phyloP scores from a whole-genome alignment of 1,140 invertebrate species.

The Plectrocnemia conspersa region DNA sequence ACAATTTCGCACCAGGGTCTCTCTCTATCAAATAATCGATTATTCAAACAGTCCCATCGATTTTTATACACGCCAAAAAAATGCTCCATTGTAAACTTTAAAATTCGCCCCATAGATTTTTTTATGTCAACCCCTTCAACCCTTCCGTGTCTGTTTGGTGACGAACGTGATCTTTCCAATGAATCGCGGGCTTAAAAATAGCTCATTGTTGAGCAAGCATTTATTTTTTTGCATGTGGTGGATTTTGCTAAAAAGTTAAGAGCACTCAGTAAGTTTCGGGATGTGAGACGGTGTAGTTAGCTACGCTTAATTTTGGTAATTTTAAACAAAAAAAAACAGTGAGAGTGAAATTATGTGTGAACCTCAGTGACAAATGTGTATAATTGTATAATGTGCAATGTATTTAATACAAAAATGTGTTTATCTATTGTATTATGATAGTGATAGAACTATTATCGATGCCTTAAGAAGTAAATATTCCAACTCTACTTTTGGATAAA shows the following conservation, averaged over 20 bases:
- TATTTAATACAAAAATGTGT: too few species aligned
- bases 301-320: too few species aligned
- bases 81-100: conserved; percentile 32
- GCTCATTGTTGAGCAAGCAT: conserved; percentile 22
- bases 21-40: conserved; percentile 7
- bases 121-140: conserved; percentile 29
- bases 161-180: conserved; percentile 32
- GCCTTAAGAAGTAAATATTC: too few species aligned
- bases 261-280: conserved; percentile 30
- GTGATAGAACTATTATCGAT: too few species aligned
- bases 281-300: too few species aligned
- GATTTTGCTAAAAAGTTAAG: conserved; percentile 34
- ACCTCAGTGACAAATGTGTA: too few species aligned
- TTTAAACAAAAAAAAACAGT: too few species aligned
- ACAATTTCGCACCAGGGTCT: conserved; percentile 1
- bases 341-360: too few species aligned
- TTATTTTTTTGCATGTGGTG: conserved; percentile 32
- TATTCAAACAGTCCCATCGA: conserved; percentile 12
- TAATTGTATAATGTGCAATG: too few species aligned
- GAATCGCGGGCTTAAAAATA: conserved; percentile 30
- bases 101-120: conserved; percentile 27
- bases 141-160: conserved; percentile 31
- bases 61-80: conserved; percentile 18
- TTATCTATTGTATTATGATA: too few species aligned
- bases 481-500: too few species aligned